Conservation (phyloP, 2,888 invertebrate genomes). For the Ophraella communa region DNA sequence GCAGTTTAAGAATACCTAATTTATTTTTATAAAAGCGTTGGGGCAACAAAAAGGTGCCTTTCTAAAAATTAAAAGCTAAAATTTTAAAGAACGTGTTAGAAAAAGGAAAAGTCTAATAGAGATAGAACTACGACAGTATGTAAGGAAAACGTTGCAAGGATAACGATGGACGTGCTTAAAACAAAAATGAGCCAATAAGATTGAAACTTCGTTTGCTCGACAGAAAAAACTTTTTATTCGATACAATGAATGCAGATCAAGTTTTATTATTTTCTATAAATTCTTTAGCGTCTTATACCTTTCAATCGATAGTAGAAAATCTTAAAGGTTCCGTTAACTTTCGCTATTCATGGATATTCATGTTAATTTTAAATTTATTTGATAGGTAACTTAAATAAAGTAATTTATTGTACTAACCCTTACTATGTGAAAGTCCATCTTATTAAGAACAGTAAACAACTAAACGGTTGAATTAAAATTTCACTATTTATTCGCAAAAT, state of each 20-base stretch:
- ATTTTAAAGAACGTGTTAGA: slow-evolving; percentile 40
- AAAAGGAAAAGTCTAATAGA: slow-evolving; percentile 41
- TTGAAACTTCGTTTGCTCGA: slow-evolving; percentile 27
- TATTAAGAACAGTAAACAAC: too few species aligned
- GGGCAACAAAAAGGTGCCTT: not conserved
- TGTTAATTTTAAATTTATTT: too few species aligned
- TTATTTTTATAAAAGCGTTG: not conserved
- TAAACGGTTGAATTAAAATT: too few species aligned
- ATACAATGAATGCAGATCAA: slow-evolving; percentile 31
- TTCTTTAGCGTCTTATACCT: not conserved
- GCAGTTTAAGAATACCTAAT: too few species aligned
- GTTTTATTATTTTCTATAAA: slow-evolving; percentile 12
- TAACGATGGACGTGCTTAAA: slow-evolving; percentile 45
- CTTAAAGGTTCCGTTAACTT: too few species aligned
- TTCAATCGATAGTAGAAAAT: not conserved
- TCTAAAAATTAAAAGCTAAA: slow-evolving; percentile 25
- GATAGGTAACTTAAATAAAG: too few species aligned
- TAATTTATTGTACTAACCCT: too few species aligned
- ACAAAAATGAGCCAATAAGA: slow-evolving; percentile 39
- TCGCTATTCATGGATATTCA: not conserved
- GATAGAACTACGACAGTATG: slow-evolving; percentile 41
- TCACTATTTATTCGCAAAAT: too few species aligned
- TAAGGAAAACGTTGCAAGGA: slow-evolving; percentile 32
- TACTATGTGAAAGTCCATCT: too few species aligned
- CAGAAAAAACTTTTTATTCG: slow-evolving; percentile 28